Evolutionary conservation across 2,797 vertebrate genomes (phyloP), one percentile per base, ranked within the genome.

Genomic region (Alfaro cultratus): DNA sequence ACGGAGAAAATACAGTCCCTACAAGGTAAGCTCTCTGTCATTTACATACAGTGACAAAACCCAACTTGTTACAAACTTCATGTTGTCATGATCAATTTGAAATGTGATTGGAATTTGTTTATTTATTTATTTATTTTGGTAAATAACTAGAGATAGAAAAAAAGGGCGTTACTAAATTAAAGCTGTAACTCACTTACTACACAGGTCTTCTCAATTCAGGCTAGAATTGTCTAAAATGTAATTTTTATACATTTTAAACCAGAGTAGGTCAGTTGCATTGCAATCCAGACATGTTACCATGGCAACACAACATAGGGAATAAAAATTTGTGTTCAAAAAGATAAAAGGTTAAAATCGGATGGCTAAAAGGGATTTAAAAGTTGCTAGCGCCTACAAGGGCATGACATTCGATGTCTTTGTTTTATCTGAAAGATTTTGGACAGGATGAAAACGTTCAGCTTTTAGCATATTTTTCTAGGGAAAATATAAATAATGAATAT

Each of bases 1-100:
- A 99, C 0, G 95, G 94, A 89, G 98, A 99, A 78, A 99, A 98
- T 96, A 99, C 97, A 73, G 96, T 98, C 75, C 97, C 98, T 51
- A 99, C 96, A 91, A 97, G 98, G 98, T 99, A 91, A 93, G 92
- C 74, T 26, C 43, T 13, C 15, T 0, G 21, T 60, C 21, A 0
- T 72, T 29, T 43, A 64, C 34, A 46, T 74, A 29, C 4, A 23
- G n/a, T 45, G 18, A 26, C 41, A 29, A 16, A 53, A 46, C 29
- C 41, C 36, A 41, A 41, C 13, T 31, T 45, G 3, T 43, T 29
- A 9, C 26, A 8, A 57, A n/a, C 53, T 34, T 34, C 15, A 13
- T 51, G 72, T 12, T 51, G 5, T 41, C 64, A 5, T 70, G 39
- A n/a, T 43, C 10, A 45, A n/a, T n/a, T 29, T 45, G 12, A 15